Percentiles rank a stretch among this genome's conserved stretches.
Evolutionary conservation across 2,113 vertebrate species (phyloP).

Genomic region (Noturus placidus): DNA sequence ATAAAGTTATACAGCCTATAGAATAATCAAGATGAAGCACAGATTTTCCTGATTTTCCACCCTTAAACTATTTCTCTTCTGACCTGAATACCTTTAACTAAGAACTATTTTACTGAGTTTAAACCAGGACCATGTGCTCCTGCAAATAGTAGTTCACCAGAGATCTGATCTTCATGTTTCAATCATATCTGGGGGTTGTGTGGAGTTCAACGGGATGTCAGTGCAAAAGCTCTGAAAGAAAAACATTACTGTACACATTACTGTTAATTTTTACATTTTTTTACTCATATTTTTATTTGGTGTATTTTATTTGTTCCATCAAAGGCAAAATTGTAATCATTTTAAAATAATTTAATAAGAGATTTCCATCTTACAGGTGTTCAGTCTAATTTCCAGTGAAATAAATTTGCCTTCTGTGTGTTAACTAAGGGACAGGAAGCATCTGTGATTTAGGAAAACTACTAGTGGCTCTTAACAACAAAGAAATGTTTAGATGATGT

Average conservation of each 20-base stretch:
- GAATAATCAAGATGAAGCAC: constrained; percentile 11
- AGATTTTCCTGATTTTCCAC: background rate
- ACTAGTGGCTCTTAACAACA: constrained; percentile 23
- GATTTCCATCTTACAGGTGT: background rate
- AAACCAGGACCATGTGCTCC: constrained; percentile 7
- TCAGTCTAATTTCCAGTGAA: background rate
- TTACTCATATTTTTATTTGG: background rate
- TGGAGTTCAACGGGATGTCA: background rate
- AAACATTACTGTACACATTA: background rate
- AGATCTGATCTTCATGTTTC: constrained; percentile 15
- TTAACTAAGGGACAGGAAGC: background rate
- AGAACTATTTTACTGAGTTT: constrained; percentile 27
- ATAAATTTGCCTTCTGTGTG: background rate
- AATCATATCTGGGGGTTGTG: background rate
- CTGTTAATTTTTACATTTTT: background rate
- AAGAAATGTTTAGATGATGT: constrained; percentile 46
- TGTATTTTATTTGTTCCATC: background rate
- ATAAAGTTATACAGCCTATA: background rate
- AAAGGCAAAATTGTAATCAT: background rate
- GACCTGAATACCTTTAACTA: constrained; percentile 25
- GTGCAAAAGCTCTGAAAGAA: background rate
- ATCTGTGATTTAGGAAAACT: constrained; percentile 12
- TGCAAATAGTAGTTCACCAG: constrained; percentile 19
- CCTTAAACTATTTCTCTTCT: background rate
- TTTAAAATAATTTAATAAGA: background rate